Evolutionary conservation across 2,113 vertebrate genomes (phyloP), one percentile per base, ranked within the genome.

Genomic region (Riparia riparia): DNA sequence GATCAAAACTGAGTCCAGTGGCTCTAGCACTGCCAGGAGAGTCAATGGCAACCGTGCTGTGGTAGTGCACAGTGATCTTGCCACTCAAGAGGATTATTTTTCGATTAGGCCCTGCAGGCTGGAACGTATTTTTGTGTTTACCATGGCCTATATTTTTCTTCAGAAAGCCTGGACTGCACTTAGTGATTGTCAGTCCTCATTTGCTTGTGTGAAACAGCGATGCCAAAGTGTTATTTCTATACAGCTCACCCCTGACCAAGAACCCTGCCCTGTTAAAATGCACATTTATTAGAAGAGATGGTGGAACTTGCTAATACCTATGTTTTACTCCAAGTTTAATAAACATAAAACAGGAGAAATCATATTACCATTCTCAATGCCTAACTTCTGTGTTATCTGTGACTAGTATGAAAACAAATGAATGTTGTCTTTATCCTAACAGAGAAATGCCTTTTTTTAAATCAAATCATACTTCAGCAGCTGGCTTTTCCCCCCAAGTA

Each of bases 61-160:
- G n/a, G 64, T 37, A 71, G 25, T 51, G 79, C 47, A 51, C 60
- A 37, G 13, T 3, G 34, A 70, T 63, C 71, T 61, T 77, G 72
- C 70, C 54, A 91, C 87, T 96, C 90, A 64, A 73, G 78, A 82
- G 51, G 39, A 37, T 86, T 83, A 63, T 68, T 83, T 96, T 87
- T 81, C 25, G 17, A 88, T 90, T 88, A 89, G 63, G 58, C 50
- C 78, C 70, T 2, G 4, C 74, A 83, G 87, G 87, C 82, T 76
- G 76, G 79, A 88, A 83, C 83, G 77, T 47, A 70, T 96, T 94
- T 82, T 78, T 84, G 44, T 80, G 78, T 94, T 96, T 90, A 92
- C 51, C 68, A 39, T 71, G 79, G 82, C 77, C 86, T 89, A 21
- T 78, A 77, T 94, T 94, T 82, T 74, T n/a, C 51, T 73, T 64